Base-by-base conservation (phyloP, 2,888 invertebrate species). In the Empis stercorea region DNA sequence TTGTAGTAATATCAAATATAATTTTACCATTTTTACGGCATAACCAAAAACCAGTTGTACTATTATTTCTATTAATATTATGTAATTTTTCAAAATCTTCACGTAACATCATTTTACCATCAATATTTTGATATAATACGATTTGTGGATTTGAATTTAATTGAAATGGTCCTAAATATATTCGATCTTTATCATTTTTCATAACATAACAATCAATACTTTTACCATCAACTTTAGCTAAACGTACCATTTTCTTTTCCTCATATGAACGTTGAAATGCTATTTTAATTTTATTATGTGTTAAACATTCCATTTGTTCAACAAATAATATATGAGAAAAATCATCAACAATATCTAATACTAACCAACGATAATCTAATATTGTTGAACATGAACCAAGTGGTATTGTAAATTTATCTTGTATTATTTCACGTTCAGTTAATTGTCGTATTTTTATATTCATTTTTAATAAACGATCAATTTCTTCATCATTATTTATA, bases 271-370 rank as follows among this genome's bases (percentile, higher is more conserved):
- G 45, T 0, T 61, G 55, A 30, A 64, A 57, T 1, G 61, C 53
- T 44, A 63, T 59, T 50, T 64, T 59, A 34, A 70, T 66, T 6
- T 64, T 60, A 51, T 64, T 63, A 40, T 64, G 47, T 0, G 65
- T 64, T 11, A 70, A 59, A 49, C 65, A 58, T 45, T 64, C 64
- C n/a, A 57, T 57, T 50, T 66, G 62, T 4, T 63, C 59, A 2
- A 66, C 66, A 14, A 70, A 61, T 42, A 63, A 68, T 43, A 70
- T 64, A 47, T 68, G 68, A 5, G 69, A 67, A 46, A 68, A 70
- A 53, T 70, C 69, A 48, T 62, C 61, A 15, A 52, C 59, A 4
- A 69, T 52, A 39, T 64, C 62, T 3, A 70, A 51, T 14, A 68
- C 62, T 6, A 67, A 56, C 68, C 70, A 70, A 30, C 63, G 61